These are phyloP conservation scores for Geopemphigus sp. DNA, from an alignment of 1,140 invertebrate species.

Conservation along the genomic window DNA sequence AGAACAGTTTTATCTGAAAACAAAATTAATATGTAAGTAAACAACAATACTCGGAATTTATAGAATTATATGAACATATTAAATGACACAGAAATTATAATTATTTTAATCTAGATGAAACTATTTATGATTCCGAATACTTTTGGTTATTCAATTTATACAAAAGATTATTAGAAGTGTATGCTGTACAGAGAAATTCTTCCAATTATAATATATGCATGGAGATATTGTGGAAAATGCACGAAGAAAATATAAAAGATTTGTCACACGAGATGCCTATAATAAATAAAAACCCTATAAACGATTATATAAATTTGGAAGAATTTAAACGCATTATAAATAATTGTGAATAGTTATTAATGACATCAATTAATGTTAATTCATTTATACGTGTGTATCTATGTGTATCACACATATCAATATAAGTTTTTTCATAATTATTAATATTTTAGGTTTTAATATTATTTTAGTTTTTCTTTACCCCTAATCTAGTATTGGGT, in stretches of 20 bases:
- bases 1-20: too few relatives aligned
- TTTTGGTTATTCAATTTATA: neutral
- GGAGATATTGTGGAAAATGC: neutral
- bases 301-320: neutral
- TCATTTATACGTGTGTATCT: too few relatives aligned
- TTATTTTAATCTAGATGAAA: conserved; percentile 12
- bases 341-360: too few relatives aligned
- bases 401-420: too few relatives aligned
- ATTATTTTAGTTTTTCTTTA: too few relatives aligned
- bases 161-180: neutral
- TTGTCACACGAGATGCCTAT: neutral
- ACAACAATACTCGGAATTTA: neutral
- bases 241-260: neutral
- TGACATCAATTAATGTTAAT: too few relatives aligned
- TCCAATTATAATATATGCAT: neutral
- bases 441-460: too few relatives aligned
- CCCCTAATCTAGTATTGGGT: too few relatives aligned
- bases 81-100: neutral
- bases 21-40: neutral
- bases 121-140: neutral
- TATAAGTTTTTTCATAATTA: too few relatives aligned
- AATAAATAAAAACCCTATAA: neutral
- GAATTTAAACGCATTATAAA: neutral
- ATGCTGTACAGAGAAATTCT: neutral
- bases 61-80: neutral